phyloP scores from a whole-genome alignment of 1,140 invertebrate genomes.

The Ceratoteleas bidentatus region DNA sequence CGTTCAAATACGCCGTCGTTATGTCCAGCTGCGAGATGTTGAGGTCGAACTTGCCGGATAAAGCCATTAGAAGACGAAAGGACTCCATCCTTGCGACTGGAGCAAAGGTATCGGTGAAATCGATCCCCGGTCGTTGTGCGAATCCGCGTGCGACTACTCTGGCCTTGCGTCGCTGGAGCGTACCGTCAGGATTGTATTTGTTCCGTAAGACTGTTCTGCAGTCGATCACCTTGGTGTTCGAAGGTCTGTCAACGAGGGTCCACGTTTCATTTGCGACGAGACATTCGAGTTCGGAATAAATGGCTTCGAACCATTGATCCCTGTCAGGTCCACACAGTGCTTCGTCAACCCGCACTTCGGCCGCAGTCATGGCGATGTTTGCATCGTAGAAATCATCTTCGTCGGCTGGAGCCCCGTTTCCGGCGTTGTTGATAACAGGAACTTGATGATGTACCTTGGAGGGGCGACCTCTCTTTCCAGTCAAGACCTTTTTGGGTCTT shows the following conservation, averaged over 20 bases:
- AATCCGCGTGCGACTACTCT: conserved; percentile 8
- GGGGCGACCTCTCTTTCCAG: conserved; percentile 14
- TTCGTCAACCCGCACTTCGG: conserved; percentile 10
- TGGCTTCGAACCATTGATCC: neutral
- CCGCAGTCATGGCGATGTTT: conserved; percentile 11
- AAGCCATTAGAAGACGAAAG: neutral
- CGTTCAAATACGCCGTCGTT: neutral
- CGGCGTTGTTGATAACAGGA: neutral
- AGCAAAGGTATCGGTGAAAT: neutral
- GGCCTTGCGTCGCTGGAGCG: conserved; percentile 1
- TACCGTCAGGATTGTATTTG: conserved; percentile 13
- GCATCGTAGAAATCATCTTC: conserved; percentile 4
- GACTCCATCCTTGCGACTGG: neutral
- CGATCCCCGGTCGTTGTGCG: neutral
- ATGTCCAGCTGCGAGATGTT: neutral
- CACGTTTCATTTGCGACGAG: neutral
- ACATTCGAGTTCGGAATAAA: neutral
- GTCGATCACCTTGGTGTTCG: neutral
- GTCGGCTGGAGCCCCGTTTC: neutral
- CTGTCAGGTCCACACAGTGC: neutral
- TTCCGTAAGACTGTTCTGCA: conserved; percentile 3
- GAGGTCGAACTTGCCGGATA: neutral
- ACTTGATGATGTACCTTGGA: neutral
- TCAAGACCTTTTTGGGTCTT: neutral
- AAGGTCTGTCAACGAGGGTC: neutral